Evolutionary conservation across 2,797 vertebrate species (phyloP), one percentile per base, ranked within the genome.

Genomic region (Morus bassanus): DNA sequence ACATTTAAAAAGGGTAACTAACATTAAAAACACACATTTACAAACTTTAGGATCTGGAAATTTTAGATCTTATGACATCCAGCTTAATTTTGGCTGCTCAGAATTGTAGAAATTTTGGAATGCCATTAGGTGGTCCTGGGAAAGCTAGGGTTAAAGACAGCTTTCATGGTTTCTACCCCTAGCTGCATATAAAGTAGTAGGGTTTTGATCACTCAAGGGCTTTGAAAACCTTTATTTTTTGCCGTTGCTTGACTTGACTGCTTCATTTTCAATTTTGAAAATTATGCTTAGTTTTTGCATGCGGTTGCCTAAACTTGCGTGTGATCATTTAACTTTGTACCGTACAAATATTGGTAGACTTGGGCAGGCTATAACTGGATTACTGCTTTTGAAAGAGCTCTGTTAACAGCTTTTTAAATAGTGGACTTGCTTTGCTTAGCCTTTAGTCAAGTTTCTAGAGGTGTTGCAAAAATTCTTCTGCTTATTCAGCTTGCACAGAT

Each of bases 191-290:
- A 39, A 35, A 50, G 25, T 65, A 68, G 7, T 48, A n/a, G 8
- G 0, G 7, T 24, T 59, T 65, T 25, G 4, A 51, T 69, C 18
- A 16, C 13, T 57, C 22, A 43, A 56, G 0, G 4, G 4, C 30
- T 37, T 69, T 63, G 43, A 57, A 80, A 83, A 61, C 3, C 2
- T 51, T 59, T 35, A 3, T 30, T 61, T 84, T 63, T 80, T 61
- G 8, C 10, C 6, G 13, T 83, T 61, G 31, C 24, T 72, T 67
- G n/a, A n/a, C 24, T 64, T 64, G 30, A 28, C 25, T 70, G 18
- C 12, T 75, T 79, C 0, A 9, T 64, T 64, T 89, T 82, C 18
- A 45, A 1, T 4, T 51, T 61, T 65, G 54, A 81, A 41, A 5
- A 3, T 60, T 68, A 41, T 61, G 33, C 41, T 68, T 61, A 41